A percentile compares a stretch with the other conserved stretches of the same genome.
Conservation (phyloP, 2,113 vertebrate species). For the pig (Sus scrofa) region T2T-Sscrofa CM000820.6:68076001-68076500, state of each 20-base stretch:
- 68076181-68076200: neutral
- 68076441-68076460: neutral
- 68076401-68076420: neutral
- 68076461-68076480: neutral
- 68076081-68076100: neutral
- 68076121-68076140: accelerated
- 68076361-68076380: neutral
- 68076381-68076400: neutral
- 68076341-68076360: neutral
- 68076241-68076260: neutral
- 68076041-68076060: neutral
- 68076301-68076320: neutral
- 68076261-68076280: neutral
- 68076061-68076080: neutral
- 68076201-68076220: neutral
- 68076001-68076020: neutral
- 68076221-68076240: neutral
- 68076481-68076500: neutral
- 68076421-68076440: conserved; percentile 15
- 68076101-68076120: neutral
- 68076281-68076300: neutral
- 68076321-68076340: neutral
- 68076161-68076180: neutral
- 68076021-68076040: neutral
- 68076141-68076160: neutral